These are phyloP conservation scores for Subacronicta megacephala DNA, from an alignment of 2,888 invertebrate species.

Conservation along the genomic window DNA sequence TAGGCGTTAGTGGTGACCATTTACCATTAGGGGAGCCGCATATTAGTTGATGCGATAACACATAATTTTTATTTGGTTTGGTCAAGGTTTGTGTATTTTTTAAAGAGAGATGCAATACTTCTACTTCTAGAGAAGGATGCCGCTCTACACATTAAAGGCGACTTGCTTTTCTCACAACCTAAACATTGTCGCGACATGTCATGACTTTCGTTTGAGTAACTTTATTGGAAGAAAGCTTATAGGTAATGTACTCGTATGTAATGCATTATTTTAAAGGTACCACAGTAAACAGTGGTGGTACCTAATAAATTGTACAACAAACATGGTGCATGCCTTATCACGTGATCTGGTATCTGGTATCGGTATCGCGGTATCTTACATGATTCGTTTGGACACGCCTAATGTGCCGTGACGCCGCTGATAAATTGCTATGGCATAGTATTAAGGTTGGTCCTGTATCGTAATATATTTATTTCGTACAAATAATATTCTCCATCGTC, in stretches of 20 bases:
- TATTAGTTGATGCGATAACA: too few relatives aligned
- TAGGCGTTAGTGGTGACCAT: too few relatives aligned
- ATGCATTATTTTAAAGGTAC: conserved; percentile 9
- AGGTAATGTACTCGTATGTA: not conserved
- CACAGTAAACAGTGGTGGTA: conserved; percentile 29
- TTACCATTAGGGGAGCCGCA: too few relatives aligned
- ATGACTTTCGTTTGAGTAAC: too few relatives aligned
- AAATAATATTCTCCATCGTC: not conserved
- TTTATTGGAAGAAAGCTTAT: too few relatives aligned
- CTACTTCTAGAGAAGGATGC: too few relatives aligned
- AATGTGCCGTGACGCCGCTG: conserved; percentile 72
- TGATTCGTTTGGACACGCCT: conserved; percentile 67
- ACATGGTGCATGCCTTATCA: conserved; percentile 55
- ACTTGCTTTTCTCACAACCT: too few relatives aligned
- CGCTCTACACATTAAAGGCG: too few relatives aligned
- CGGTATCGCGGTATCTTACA: conserved; percentile 64
- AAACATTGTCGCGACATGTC: too few relatives aligned
- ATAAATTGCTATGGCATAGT: conserved; percentile 63
- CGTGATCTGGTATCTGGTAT: conserved; percentile 57
- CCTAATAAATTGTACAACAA: conserved; percentile 53
- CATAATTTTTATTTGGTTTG: too few relatives aligned
- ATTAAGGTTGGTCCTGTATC: conserved; percentile 39
- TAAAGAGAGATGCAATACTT: too few relatives aligned
- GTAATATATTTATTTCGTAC: conserved; percentile 15
- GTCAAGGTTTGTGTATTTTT: too few relatives aligned